Percentiles rank a stretch among this genome's conserved stretches.
Conservation (phyloP, 1,140 invertebrate species). For the Ylistrum balloti region DNA sequence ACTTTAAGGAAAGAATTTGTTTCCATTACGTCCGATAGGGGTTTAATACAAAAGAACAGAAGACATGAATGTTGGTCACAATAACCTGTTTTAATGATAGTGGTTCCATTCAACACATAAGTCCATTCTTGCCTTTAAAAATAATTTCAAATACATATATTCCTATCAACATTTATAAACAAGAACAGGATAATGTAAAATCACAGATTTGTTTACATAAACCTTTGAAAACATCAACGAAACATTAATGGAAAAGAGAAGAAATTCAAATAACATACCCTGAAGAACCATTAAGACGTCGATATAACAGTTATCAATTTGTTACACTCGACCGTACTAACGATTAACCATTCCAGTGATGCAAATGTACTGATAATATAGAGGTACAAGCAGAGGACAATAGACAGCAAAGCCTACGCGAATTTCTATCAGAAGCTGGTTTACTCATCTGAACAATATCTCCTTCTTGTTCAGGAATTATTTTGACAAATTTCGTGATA, state of each 20-base stretch:
- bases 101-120: slow-evolving; percentile 19
- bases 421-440: no score
- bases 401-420: no score
- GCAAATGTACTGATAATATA: no score
- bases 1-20: no score
- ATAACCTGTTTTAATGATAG: not conserved
- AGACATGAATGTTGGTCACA: not conserved
- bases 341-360: no score
- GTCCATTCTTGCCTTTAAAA: slow-evolving; percentile 34
- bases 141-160: slow-evolving; percentile 40
- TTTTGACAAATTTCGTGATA: no score
- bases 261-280: slow-evolving; percentile 26
- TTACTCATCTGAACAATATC: no score
- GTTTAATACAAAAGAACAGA: not conserved
- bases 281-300: not conserved
- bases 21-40: no score
- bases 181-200: not conserved
- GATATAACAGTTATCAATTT: no score
- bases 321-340: no score
- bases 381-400: no score
- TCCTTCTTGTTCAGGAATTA: no score
- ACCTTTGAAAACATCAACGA: not conserved
- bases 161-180: slow-evolving; percentile 34
- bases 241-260: slow-evolving; percentile 12
- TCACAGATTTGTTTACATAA: slow-evolving; percentile 5